A percentile compares a stretch with the other conserved stretches of the same genome.
Conservation (phyloP, 2,113 vertebrate genomes). For the Podarcis raffonei region DNA sequence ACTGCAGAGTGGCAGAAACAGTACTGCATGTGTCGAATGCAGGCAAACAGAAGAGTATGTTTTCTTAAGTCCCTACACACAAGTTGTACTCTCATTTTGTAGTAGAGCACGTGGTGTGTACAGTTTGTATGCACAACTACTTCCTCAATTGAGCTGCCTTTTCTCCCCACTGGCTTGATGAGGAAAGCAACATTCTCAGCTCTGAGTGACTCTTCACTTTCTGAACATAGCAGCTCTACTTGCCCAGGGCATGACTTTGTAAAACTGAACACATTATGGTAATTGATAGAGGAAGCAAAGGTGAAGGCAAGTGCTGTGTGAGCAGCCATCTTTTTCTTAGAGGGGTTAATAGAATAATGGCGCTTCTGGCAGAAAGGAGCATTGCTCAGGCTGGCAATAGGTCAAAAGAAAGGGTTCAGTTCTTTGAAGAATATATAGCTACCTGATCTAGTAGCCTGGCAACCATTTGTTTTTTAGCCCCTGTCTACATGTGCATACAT, state of each 20-base stretch:
- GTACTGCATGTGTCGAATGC: too few species aligned
- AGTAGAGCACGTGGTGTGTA: background rate
- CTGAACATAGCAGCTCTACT: background rate
- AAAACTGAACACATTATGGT: constrained; percentile 31
- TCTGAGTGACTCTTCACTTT: constrained; percentile 16
- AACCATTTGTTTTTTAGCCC: background rate
- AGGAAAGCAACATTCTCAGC: constrained; percentile 3
- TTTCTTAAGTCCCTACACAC: too few species aligned
- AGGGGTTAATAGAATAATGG: constrained; percentile 4
- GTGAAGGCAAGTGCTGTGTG: background rate
- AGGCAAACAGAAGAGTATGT: too few species aligned
- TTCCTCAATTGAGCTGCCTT: background rate
- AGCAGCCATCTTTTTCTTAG: background rate
- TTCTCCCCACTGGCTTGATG: background rate
- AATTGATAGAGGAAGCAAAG: background rate
- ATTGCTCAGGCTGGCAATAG: background rate
- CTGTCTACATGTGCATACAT: background rate
- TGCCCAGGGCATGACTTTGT: constrained; percentile 32
- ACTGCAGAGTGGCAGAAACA: too few species aligned
- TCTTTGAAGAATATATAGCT: background rate
- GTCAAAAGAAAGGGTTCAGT: constrained; percentile 3
- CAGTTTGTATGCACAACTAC: background rate
- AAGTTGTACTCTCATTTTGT: background rate
- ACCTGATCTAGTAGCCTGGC: background rate
- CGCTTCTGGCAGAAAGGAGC: background rate